Percentiles rank a stretch among this genome's conserved stretches.
phyloP scores from a whole-genome alignment of 2,113 vertebrate species.

The Vulpes vulpes region DNA sequence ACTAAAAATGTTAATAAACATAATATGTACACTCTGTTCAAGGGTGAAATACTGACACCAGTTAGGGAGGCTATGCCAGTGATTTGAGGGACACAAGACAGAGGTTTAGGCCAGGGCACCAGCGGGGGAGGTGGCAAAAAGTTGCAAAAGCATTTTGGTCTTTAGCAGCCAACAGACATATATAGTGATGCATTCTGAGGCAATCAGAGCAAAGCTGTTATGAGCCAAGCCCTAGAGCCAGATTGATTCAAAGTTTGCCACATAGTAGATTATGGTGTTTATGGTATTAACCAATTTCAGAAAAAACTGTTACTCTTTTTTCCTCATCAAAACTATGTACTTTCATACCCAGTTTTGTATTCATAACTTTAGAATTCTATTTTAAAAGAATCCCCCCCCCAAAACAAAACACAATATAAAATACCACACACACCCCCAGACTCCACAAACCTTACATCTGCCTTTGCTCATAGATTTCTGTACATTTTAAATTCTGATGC shows the following conservation, averaged over 20 bases:
- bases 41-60: neutral
- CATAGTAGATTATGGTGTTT: neutral
- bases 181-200: neutral
- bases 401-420: neutral
- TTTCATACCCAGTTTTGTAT: neutral
- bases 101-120: neutral
- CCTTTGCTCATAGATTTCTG: neutral
- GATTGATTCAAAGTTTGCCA: neutral
- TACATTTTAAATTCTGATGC: neutral
- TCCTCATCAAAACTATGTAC: conserved; percentile 19
- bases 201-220: neutral
- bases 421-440: neutral
- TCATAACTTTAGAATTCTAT: neutral
- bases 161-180: neutral
- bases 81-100: neutral
- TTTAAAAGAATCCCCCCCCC: neutral
- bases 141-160: neutral
- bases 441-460: neutral
- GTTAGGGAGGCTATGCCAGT: neutral
- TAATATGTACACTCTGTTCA: neutral
- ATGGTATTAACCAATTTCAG: neutral
- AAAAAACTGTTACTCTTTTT: neutral
- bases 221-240: neutral
- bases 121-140: neutral
- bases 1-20: conserved; percentile 17